Evolutionary conservation across 2,888 invertebrate species (phyloP), one percentile per base, ranked within the genome.

Genomic region (Cancer borealis): DNA sequence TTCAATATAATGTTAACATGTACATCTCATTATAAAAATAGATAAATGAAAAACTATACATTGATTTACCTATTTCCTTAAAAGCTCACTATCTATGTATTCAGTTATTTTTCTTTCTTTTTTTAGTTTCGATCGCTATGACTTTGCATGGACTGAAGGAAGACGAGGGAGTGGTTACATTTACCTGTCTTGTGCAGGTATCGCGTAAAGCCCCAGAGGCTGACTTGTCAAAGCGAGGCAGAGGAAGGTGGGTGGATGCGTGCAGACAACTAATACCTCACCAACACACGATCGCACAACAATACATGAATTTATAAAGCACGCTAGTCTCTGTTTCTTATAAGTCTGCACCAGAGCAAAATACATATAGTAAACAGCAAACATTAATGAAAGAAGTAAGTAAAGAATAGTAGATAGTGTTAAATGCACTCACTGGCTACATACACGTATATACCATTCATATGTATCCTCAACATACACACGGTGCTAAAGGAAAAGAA

Each of bases 11-110:
- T 14, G 14, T 60, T 60, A 60, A 17, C 4, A 4, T 17, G 21
- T 60, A 21, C 60, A 21, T 60, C 21, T 60, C 60, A 60, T 60
- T 17, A 60, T 60, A 60, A 3, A 60, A 60, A 21, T 60, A 60
- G 21, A 17, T 60, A 0, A 3, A 21, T 60, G 4, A 4, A 60
- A 60, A 60, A 60, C 60, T 10, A 60, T 60, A 0, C 21, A 17
- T 3, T 17, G 6, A 0, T 26, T 73, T 4, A 26, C 26, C 10
- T 8, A 54, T 73, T 73, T 73, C n/a, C 26, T 73, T 21, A 26
- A 73, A 26, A 73, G 73, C 73, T 73, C 73, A 73, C 73, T 73
- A 73, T 73, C 73, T 73, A 73, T 73, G 73, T 73, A 26, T 26
- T 73, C 73, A 73, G 10, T n/a, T 10, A 10, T 73, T 60, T 60